phyloP scores from a whole-genome alignment of 2,113 vertebrate species.

The Nothoprocta perdicaria region DNA sequence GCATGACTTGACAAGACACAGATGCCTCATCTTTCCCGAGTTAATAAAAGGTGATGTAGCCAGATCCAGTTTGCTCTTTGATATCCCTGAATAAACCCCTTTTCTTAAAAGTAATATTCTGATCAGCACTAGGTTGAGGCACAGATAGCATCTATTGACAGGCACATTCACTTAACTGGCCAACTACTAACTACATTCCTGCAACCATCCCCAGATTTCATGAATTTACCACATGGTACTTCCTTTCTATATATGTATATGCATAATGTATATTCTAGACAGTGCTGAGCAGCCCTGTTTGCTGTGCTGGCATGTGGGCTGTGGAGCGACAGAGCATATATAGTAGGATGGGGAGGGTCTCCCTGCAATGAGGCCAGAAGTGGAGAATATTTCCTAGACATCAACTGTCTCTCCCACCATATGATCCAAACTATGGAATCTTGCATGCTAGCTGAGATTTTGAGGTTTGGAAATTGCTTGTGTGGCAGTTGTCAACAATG shows the following conservation, averaged over 20 bases:
- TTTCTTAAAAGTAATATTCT: not conserved
- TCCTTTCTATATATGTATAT: not conserved
- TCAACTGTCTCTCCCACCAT: not conserved
- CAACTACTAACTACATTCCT: not conserved
- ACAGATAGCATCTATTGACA: not conserved
- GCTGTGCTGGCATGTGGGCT: accelerated
- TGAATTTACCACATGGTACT: not conserved
- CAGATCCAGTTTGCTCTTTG: not conserved
- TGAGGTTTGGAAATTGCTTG: not conserved
- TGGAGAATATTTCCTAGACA: not conserved
- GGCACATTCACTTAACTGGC: not conserved
- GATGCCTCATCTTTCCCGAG: not conserved
- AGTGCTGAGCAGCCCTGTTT: not conserved
- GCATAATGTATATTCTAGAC: not conserved
- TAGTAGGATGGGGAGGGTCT: not conserved
- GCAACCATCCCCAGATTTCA: not conserved
- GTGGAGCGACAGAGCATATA: not conserved
- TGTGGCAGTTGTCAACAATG: not conserved
- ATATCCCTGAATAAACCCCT: not conserved
- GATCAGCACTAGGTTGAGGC: not conserved
- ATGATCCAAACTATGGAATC: not conserved
- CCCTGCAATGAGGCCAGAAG: not conserved
- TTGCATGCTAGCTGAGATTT: not conserved
- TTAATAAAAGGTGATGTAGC: not conserved
- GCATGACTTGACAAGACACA: not conserved